phyloP scores from a whole-genome alignment of 2,113 vertebrate genomes.

The Epinephelus lanceolatus region DNA sequence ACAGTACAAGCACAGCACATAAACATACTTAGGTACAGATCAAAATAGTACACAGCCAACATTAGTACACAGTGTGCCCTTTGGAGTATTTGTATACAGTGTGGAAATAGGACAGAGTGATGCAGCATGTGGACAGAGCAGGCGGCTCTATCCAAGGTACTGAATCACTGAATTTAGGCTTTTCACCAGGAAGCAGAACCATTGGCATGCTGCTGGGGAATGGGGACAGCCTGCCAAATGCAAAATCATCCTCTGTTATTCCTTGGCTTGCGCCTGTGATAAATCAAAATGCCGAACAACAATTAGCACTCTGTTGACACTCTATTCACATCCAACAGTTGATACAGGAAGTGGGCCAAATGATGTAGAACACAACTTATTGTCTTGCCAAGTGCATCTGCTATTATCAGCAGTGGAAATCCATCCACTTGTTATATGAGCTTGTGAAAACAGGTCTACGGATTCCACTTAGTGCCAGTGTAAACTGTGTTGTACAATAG shows the following conservation, averaged over 20 bases:
- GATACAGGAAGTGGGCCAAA: slow-evolving; percentile 78
- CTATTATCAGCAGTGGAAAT: slow-evolving; percentile 67
- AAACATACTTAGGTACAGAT: neutral
- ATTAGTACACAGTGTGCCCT: neutral
- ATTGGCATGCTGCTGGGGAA: slow-evolving; percentile 60
- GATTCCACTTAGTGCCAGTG: slow-evolving; percentile 50
- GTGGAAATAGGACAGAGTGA: slow-evolving; percentile 23
- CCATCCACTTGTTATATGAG: slow-evolving; percentile 76
- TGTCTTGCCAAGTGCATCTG: slow-evolving; percentile 81
- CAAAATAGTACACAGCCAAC: slow-evolving; percentile 4
- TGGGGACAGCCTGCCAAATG: slow-evolving; percentile 67
- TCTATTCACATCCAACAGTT: slow-evolving; percentile 73
- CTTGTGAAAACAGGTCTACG: slow-evolving; percentile 64
- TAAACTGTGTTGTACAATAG: slow-evolving; percentile 59
- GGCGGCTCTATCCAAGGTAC: slow-evolving; percentile 42
- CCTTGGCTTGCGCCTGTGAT: slow-evolving; percentile 70
- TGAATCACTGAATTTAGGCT: slow-evolving; percentile 58
- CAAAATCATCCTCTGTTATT: slow-evolving; percentile 72
- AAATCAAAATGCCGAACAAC: slow-evolving; percentile 74
- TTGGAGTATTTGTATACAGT: slow-evolving; percentile 18
- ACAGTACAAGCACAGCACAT: neutral
- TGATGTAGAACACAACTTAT: slow-evolving; percentile 69
- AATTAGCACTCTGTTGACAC: slow-evolving; percentile 82
- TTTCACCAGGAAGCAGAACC: slow-evolving; percentile 59
- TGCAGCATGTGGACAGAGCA: slow-evolving; percentile 39